Evolutionary conservation across 2,113 vertebrate genomes (phyloP).

Genomic region (Gyps fulvus): DNA sequence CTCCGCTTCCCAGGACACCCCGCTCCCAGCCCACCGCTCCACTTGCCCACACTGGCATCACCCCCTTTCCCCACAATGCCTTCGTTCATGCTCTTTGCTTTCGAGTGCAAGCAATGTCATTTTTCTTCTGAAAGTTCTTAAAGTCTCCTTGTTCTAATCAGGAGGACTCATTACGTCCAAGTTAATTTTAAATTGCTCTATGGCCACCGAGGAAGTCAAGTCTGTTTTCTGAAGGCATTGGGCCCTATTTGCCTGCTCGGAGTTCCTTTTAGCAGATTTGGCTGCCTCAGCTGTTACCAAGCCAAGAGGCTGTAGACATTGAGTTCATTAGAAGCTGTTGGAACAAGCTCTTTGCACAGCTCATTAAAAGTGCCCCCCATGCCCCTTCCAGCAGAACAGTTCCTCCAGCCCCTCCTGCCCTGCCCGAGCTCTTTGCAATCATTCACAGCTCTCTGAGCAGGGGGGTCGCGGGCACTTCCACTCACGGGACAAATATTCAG

Average conservation of each 20-base stretch:
- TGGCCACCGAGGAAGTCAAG: constrained; percentile 31
- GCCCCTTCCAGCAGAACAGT: constrained; percentile 41
- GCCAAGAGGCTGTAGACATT: constrained; percentile 41
- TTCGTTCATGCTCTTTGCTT: background rate
- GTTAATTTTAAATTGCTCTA: constrained; percentile 48
- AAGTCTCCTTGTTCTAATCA: constrained; percentile 15
- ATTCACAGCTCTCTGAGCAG: constrained; percentile 34
- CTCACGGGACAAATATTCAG: background rate
- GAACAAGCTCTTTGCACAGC: constrained; percentile 62
- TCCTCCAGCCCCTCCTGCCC: constrained; percentile 26
- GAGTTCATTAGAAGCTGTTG: constrained; percentile 72
- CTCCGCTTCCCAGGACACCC: background rate
- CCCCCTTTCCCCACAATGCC: background rate
- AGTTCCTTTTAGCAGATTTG: constrained; percentile 53
- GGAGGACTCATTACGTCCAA: constrained; percentile 8
- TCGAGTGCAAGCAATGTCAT: background rate
- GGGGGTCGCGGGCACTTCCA: background rate
- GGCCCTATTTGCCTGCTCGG: constrained; percentile 37
- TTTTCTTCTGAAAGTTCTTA: constrained; percentile 5
- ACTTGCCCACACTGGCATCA: background rate
- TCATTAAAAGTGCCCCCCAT: constrained; percentile 71
- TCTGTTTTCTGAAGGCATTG: constrained; percentile 37
- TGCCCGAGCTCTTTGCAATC: constrained; percentile 55
- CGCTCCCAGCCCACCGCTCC: background rate
- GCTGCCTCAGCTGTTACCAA: constrained; percentile 51